Evolutionary conservation across 2,113 vertebrate genomes (phyloP).

Genomic region (Paramisgurnus dabryanus): DNA sequence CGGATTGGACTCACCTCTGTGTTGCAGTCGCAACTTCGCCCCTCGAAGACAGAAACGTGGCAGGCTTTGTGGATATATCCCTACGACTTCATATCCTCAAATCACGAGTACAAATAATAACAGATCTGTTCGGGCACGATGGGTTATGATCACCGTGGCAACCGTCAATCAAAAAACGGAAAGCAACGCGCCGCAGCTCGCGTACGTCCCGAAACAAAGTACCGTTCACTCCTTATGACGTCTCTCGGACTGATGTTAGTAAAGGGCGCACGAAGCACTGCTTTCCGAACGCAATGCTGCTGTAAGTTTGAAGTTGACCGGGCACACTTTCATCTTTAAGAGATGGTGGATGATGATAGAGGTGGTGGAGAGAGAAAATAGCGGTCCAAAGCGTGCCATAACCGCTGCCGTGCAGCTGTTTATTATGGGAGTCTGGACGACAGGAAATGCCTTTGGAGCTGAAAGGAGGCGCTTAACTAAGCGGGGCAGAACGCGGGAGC

Average conservation of each 20-base stretch:
- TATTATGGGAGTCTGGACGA: slow-evolving; percentile 18
- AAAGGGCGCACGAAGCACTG: slow-evolving; percentile 13
- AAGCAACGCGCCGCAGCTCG: neutral
- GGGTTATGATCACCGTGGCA: neutral
- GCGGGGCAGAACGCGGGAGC: slow-evolving; percentile 35
- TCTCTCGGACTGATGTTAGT: neutral
- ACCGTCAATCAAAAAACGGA: neutral
- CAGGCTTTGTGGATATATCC: slow-evolving; percentile 44
- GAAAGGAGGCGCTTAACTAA: slow-evolving; percentile 26
- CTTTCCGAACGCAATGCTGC: neutral
- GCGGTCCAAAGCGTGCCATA: slow-evolving; percentile 46
- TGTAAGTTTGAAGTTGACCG: neutral
- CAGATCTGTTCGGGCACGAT: neutral
- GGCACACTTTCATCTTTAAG: neutral
- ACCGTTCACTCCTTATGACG: neutral
- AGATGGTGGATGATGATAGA: neutral
- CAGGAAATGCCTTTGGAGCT: slow-evolving; percentile 54
- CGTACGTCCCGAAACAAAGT: slow-evolving; percentile 31
- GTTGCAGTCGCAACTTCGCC: slow-evolving; percentile 48
- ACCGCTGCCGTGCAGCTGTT: slow-evolving; percentile 50
- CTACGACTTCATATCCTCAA: slow-evolving; percentile 38
- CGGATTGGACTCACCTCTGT: slow-evolving; percentile 9
- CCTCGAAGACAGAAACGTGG: slow-evolving; percentile 36
- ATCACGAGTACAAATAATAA: neutral
- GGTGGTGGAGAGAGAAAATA: slow-evolving; percentile 11